A percentile compares a stretch with the other conserved stretches of the same genome.
phyloP scores from a whole-genome alignment of 1,140 invertebrate species.

The Vanessa atalanta region DNA sequence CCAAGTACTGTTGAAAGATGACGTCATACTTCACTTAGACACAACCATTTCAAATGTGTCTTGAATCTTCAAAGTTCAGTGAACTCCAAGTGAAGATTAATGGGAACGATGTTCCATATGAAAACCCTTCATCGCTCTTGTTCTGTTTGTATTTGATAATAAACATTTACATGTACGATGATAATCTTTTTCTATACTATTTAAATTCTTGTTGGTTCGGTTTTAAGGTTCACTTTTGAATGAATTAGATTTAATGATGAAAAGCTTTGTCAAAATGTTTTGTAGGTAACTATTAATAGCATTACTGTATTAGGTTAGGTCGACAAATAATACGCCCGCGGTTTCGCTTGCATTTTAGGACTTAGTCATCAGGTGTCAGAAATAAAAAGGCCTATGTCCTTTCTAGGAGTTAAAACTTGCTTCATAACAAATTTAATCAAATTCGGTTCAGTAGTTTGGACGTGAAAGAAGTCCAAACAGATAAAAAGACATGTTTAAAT shows the following conservation, averaged over 20 bases:
- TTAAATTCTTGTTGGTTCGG: neutral
- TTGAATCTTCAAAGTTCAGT: neutral
- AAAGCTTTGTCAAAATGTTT: conserved; percentile 2
- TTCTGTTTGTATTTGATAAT: neutral
- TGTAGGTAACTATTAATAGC: neutral
- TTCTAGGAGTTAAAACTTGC: too few species aligned
- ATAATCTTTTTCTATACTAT: neutral
- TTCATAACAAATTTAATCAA: too few species aligned
- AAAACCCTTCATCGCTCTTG: neutral
- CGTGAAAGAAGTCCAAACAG: too few species aligned
- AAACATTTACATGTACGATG: neutral
- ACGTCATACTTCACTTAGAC: too few species aligned
- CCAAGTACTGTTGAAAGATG: neutral
- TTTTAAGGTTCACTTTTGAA: neutral
- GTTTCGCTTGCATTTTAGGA: too few species aligned
- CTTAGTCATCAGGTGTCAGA: too few species aligned
- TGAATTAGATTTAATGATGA: neutral
- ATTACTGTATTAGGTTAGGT: too few species aligned
- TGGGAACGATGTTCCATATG: neutral
- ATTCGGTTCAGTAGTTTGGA: too few species aligned
- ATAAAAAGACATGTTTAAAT: too few species aligned
- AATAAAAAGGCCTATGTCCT: too few species aligned
- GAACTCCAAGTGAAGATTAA: conserved; percentile 1
- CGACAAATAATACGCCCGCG: too few species aligned
- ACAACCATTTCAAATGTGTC: neutral